Conservation (phyloP, 2,113 vertebrate genomes). For the Neomonachus schauinslandi region DNA sequence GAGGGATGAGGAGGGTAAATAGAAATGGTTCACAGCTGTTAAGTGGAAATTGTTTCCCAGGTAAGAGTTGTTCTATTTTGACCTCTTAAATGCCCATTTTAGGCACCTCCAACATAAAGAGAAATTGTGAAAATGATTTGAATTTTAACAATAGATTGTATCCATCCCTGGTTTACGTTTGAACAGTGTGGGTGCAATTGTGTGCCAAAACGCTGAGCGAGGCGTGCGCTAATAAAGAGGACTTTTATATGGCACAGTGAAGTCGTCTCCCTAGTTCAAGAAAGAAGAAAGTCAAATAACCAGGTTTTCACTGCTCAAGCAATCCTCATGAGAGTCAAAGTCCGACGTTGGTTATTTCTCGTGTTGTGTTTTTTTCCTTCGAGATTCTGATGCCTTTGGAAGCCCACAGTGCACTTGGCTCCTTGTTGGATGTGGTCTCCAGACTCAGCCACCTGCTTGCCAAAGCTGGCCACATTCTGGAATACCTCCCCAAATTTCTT, state of each 20-base stretch:
- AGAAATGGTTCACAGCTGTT: not conserved
- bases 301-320: not conserved
- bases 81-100: not conserved
- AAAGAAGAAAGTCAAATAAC: not conserved
- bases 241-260: not conserved
- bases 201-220: not conserved
- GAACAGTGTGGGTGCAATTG: not conserved
- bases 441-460: constrained; percentile 78
- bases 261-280: not conserved
- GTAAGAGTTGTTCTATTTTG: not conserved
- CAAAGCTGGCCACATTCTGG: constrained; percentile 69
- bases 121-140: not conserved
- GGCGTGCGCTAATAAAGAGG: not conserved
- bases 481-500: constrained; percentile 80
- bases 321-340: not conserved
- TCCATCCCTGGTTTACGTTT: not conserved
- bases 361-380: not conserved
- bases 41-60: not conserved
- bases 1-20: too few species aligned
- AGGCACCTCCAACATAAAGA: not conserved
- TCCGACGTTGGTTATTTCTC: not conserved
- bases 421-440: constrained; percentile 81
- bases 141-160: not conserved
- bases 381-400: constrained; percentile 80
- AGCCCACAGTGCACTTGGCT: constrained; percentile 55